These are phyloP conservation scores for Dastarcus helophoroides DNA, from an alignment of 2,888 invertebrate species.

Conservation along the genomic window DNA sequence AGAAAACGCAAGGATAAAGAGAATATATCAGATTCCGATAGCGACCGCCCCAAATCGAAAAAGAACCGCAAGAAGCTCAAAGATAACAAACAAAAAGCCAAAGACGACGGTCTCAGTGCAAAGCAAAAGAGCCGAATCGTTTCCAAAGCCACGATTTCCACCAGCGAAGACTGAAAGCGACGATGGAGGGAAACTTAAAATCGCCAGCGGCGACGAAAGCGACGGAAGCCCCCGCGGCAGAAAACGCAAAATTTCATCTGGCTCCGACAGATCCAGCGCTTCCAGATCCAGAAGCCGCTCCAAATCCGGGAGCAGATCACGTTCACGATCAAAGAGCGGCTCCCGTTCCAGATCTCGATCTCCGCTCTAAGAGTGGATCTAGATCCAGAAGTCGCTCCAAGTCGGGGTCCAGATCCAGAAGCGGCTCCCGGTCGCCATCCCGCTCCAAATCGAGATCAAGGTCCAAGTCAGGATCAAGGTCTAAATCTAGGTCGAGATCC, in stretches of 20 bases:
- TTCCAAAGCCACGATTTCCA: constrained; percentile 91
- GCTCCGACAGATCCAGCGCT: constrained; percentile 42
- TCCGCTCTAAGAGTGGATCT: constrained; percentile 26
- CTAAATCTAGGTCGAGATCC: constrained; percentile 24
- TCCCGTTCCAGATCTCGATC: constrained; percentile 33
- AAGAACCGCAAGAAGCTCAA: constrained; percentile 27
- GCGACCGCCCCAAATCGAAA: constrained; percentile 53
- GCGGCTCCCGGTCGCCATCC: constrained; percentile 21
- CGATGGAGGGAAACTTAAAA: constrained; percentile 41
- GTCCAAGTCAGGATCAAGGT: constrained; percentile 25
- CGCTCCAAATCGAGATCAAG: constrained; percentile 13
- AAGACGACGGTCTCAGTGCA: constrained; percentile 60
- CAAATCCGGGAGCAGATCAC: constrained; percentile 26
- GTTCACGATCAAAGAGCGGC: constrained; percentile 35
- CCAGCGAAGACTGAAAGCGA: constrained; percentile 72
- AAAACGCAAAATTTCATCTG: constrained; percentile 50
- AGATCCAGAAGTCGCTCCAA: constrained; percentile 26
- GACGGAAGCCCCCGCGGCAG: constrained; percentile 39
- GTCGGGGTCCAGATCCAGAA: constrained; percentile 31
- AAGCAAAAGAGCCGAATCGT: constrained; percentile 82
- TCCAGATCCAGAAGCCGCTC: constrained; percentile 36
- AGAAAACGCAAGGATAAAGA: constrained; percentile 28
- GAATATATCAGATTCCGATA: constrained; percentile 49
- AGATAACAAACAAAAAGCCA: constrained; percentile 26
- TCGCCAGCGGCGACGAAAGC: constrained; percentile 44